Base-by-base conservation (phyloP, 2,113 vertebrate species). In the Dunckerocampus dactyliophorus region DNA sequence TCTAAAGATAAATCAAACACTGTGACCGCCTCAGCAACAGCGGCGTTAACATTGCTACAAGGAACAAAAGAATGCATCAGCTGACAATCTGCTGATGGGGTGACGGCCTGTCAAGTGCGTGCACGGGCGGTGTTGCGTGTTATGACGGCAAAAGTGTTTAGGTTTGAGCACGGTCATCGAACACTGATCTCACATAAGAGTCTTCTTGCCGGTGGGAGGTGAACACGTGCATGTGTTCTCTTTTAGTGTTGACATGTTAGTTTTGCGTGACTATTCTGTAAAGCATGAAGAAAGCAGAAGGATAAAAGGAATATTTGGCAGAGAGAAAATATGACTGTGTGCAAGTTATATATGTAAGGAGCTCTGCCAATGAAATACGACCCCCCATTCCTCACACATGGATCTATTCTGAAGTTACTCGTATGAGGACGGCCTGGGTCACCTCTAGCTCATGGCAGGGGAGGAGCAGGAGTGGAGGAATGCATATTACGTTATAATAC, bases 121-220 rank as follows among this genome's bases (percentile, higher is more conserved):
- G 59, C 19, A 21, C 59, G 14, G 10, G 19, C 9, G 24, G 24
- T 28, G 24, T 55, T 68, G 42, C 47, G 2, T 81, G 74, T 85
- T 82, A 76, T 76, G 62, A 81, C 71, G 76, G 71, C 69, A 78
- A 42, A 81, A 81, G 75, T 58, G 68, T 76, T 70, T 62, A 53
- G 49, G 45, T 60, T 62, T 15, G 63, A 63, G 66, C 39, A 21
- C 16, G 43, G 70, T 19, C 24, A 1, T 68, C 59, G 15, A 52
- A 46, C 11, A 45, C 8, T 24, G 39, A 50, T 37, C 46, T 63
- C 58, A 59, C 62, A 15, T n/a, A 14, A 15, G 52, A 48, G 15
- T 49, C 61, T 69, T 54, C 28, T 51, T 62, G 65, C 59, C 64
- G 65, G 72, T 56, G 43, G 4, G 51, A 67, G 58, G 59, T 64